Evolutionary conservation across 2,888 invertebrate genomes (phyloP).

Genomic region (Rhaphigaster nebulosa): DNA sequence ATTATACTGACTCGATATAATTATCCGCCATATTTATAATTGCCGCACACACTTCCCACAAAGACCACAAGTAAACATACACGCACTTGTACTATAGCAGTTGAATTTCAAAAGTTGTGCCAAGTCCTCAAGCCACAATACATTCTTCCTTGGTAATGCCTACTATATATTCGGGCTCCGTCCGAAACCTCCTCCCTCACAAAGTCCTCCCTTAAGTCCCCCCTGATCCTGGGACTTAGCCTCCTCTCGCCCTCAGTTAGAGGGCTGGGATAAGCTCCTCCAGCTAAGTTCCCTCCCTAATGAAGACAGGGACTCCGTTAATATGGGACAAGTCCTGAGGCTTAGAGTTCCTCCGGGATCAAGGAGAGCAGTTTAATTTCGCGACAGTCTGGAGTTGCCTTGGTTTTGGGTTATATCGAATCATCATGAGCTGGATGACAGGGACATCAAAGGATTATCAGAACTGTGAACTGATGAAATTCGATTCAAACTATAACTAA

Average conservation of each 20-base stretch:
- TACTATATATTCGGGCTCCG: slow-evolving; percentile 51
- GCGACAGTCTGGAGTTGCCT: neutral
- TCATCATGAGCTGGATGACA: neutral
- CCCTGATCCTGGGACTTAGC: slow-evolving; percentile 51
- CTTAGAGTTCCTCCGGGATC: slow-evolving; percentile 41
- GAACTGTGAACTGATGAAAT: neutral
- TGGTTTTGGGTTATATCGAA: neutral
- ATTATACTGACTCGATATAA: no score
- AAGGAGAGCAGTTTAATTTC: slow-evolving; percentile 9
- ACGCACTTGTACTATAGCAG: neutral
- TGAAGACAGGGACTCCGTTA: slow-evolving; percentile 55
- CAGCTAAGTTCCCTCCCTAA: slow-evolving; percentile 52
- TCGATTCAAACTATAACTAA: neutral
- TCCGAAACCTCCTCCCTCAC: slow-evolving; percentile 51
- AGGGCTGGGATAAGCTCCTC: slow-evolving; percentile 41
- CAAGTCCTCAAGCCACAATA: slow-evolving; percentile 10
- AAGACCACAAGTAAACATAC: neutral
- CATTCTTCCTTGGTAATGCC: slow-evolving; percentile 29
- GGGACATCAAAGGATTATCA: neutral
- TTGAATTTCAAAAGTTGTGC: neutral
- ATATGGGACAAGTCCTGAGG: slow-evolving; percentile 50
- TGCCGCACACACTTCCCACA: no score
- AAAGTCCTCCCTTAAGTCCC: slow-evolving; percentile 53
- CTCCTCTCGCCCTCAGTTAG: slow-evolving; percentile 25
- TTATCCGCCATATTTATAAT: no score